phyloP scores from a whole-genome alignment of 2,113 vertebrate genomes.

The Mirounga angustirostris region DNA sequence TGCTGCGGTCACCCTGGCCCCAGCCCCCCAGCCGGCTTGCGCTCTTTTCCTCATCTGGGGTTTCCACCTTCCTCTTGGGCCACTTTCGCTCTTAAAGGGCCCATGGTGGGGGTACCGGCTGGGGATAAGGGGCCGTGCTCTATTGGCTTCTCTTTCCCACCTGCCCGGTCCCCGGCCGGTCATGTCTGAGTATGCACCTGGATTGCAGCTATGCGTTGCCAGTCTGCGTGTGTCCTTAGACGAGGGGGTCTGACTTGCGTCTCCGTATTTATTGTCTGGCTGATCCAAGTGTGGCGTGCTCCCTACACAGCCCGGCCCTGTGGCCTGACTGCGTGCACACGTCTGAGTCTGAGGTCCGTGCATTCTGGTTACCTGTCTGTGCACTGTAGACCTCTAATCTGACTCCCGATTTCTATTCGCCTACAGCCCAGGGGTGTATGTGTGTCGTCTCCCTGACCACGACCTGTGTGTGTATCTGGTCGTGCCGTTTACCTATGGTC shows the following conservation, averaged over 20 bases:
- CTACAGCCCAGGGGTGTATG: fast-evolving
- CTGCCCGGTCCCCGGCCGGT: fast-evolving
- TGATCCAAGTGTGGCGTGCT: too few species aligned
- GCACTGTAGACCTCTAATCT: background rate
- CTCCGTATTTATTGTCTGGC: background rate
- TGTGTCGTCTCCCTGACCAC: fast-evolving
- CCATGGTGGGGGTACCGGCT: fast-evolving
- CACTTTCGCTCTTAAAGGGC: background rate
- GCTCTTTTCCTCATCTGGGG: background rate
- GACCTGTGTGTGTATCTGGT: background rate
- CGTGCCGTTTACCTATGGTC: background rate
- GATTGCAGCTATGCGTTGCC: fast-evolving
- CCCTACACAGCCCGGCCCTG: too few species aligned
- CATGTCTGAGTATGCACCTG: background rate
- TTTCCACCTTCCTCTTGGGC: background rate
- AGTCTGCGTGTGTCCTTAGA: background rate
- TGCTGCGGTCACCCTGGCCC: background rate
- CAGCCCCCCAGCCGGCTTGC: background rate
- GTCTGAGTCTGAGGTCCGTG: background rate
- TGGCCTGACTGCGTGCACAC: fast-evolving
- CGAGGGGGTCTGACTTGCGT: background rate
- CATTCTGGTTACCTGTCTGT: background rate
- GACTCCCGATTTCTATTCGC: background rate
- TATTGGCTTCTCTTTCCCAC: background rate
- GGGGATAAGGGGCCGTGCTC: too few species aligned